These are phyloP conservation scores for Capromys pilorides DNA, from an alignment of 2,797 vertebrate genomes.

Conservation along the genomic window DNA sequence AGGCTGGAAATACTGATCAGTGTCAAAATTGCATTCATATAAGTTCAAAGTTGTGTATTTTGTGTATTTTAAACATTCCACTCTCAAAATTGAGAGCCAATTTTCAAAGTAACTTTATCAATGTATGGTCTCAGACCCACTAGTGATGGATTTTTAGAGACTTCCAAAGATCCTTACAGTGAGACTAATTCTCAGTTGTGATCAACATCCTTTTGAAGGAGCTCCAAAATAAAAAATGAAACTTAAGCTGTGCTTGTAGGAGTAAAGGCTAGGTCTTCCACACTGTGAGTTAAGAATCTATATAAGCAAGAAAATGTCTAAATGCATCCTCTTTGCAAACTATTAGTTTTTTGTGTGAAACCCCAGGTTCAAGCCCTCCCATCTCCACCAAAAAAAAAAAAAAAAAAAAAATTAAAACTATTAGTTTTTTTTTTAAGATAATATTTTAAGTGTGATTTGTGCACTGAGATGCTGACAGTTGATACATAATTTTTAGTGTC, in stretches of 20 bases:
- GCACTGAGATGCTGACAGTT: conserved; percentile 37
- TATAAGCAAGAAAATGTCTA: conserved; percentile 16
- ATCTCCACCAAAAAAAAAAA: no score
- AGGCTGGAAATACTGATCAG: conserved; percentile 70
- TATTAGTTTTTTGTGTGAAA: not conserved
- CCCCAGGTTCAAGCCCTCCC: no score
- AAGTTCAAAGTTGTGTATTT: not conserved
- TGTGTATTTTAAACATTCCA: conserved; percentile 41
- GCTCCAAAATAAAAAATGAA: conserved; percentile 60
- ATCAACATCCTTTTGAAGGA: conserved; percentile 39
- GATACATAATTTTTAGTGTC: conserved; percentile 34
- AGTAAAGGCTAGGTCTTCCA: conserved; percentile 11
- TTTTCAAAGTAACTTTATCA: not conserved
- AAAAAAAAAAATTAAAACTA: no score
- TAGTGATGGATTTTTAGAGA: conserved; percentile 40
- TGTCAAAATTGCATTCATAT: conserved; percentile 75
- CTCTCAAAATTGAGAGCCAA: not conserved
- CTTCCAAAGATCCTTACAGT: conserved; percentile 53
- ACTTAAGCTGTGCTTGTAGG: not conserved
- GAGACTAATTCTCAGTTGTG: conserved; percentile 63
- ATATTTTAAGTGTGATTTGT: conserved; percentile 46
- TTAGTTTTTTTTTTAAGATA: no score
- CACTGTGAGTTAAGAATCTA: not conserved
- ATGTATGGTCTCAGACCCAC: conserved; percentile 67
- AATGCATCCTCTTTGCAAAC: not conserved